Conservation (phyloP, 2,797 vertebrate genomes). For the Acanthurus tractus region DNA sequence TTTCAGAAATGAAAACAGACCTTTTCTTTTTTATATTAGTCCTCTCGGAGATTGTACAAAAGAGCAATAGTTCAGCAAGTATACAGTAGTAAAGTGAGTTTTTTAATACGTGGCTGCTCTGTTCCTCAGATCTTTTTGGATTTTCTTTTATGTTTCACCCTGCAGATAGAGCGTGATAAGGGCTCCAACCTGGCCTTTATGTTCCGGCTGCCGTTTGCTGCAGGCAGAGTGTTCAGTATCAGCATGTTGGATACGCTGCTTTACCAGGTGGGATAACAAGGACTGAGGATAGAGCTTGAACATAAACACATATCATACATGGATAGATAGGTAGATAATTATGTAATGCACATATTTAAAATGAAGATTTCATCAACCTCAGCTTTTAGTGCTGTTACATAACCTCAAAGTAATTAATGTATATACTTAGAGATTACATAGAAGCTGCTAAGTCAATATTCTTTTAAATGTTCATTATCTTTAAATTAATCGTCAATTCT, state of each 20-base stretch:
- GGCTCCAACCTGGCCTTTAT: constrained; percentile 98
- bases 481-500: neutral
- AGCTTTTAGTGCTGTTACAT: neutral
- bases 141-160: constrained; percentile 31
- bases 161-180: constrained; percentile 95
- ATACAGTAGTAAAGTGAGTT: neutral
- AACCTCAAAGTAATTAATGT: neutral
- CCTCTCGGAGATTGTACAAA: neutral
- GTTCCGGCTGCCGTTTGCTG: constrained; percentile 97
- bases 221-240: constrained; percentile 96
- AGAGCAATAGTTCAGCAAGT: neutral
- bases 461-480: no score
- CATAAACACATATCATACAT: neutral
- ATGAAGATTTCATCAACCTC: neutral
- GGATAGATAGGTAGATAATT: no score
- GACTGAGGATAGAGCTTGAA: neutral
- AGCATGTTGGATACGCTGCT: constrained; percentile 98
- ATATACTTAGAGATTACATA: no score
- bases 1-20: constrained; percentile 2
- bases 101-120: neutral
- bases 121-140: neutral
- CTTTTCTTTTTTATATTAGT: neutral
- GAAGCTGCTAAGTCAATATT: no score
- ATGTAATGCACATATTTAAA: neutral
- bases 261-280: constrained; percentile 89